Base-by-base conservation (phyloP, 1,140 invertebrate species). In the Calycopis cecrops region DNA sequence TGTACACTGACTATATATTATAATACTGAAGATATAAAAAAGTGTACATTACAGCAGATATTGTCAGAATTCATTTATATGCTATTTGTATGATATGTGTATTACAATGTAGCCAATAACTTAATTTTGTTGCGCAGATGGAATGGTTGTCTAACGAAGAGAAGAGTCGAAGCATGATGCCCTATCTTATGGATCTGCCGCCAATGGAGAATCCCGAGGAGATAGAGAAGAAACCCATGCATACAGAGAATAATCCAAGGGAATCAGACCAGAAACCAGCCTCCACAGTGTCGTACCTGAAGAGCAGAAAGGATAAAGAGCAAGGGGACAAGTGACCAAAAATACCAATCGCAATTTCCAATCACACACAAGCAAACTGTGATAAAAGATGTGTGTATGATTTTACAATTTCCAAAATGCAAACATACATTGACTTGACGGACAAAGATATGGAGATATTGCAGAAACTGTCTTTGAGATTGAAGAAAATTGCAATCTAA, bases 91-190 rank as follows among this genome's bases (percentile, higher is more conserved):
- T 28, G 21, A 51, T 35, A 4, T 48, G 48, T 57, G 48, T 42
- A 21, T 28, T 16, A 52, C 0, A 38, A 7, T 6, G 3, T 42
- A 8, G 12, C 8, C 12, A 8, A 42, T 35, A 18, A 11, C 3
- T 18, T 34, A 34, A 44, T 34, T 50, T 35, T 28, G 1, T 40
- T 58, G 66, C 60, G 34, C 57, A 85, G 79, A 85, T 85, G 82
- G 78, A 78, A 52, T 85, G 82, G 82, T 50, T 85, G 10, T 85
- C 82, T 0, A 57, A 62, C 1, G 82, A 85, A 60, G 82, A 85
- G 35, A 85, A 83, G 48, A 67, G 71, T 0, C 65, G 78, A 7
- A 83, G 73, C 40, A 85, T 83, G 78, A 76, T 85, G 72, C 82
- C 79, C 7, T 85, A 85, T 52, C 67, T 85, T 2, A 52, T 81